Conservation (phyloP, 2,113 vertebrate species). For the Lutjanus erythropterus region DNA sequence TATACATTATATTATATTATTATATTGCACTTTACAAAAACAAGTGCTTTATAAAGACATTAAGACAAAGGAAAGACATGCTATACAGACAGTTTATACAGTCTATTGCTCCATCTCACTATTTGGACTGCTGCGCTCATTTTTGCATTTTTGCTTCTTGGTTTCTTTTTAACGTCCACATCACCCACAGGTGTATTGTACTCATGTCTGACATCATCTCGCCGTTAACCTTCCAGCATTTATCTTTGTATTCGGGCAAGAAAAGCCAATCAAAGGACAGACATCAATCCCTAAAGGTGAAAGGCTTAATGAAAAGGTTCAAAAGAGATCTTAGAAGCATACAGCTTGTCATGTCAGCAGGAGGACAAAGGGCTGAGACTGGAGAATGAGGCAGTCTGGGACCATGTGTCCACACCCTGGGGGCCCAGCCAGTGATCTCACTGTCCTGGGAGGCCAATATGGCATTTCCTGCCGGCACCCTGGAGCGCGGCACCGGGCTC, state of each 20-base stretch:
- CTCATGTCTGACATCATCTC: constrained; percentile 21
- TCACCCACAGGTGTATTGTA: constrained; percentile 9
- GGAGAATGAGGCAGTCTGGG: constrained; percentile 48
- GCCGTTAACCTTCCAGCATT: background rate
- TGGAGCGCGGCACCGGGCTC: constrained; percentile 42
- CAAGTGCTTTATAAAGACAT: too few relatives aligned
- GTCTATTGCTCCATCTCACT: too few relatives aligned
- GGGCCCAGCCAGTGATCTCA: constrained; percentile 69
- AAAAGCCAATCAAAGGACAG: constrained; percentile 25
- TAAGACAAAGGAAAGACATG: too few relatives aligned
- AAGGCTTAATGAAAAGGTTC: constrained; percentile 45
- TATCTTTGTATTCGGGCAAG: constrained; percentile 18
- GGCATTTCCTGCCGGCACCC: constrained; percentile 73
- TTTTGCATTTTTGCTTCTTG: constrained; percentile 9
- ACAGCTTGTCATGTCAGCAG: constrained; percentile 60
- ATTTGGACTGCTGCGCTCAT: too few relatives aligned
- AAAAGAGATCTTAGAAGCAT: constrained; percentile 39
- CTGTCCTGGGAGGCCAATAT: constrained; percentile 73
- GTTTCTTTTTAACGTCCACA: constrained; percentile 1
- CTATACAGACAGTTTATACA: too few relatives aligned
- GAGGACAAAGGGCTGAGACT: constrained; percentile 58
- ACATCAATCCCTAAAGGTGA: constrained; percentile 11
- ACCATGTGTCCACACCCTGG: constrained; percentile 79
- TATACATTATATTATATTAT: too few relatives aligned
- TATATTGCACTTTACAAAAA: too few relatives aligned